These are phyloP conservation scores for Hypena proboscidalis DNA, from an alignment of 2,888 invertebrate genomes.

Conservation along the genomic window DNA sequence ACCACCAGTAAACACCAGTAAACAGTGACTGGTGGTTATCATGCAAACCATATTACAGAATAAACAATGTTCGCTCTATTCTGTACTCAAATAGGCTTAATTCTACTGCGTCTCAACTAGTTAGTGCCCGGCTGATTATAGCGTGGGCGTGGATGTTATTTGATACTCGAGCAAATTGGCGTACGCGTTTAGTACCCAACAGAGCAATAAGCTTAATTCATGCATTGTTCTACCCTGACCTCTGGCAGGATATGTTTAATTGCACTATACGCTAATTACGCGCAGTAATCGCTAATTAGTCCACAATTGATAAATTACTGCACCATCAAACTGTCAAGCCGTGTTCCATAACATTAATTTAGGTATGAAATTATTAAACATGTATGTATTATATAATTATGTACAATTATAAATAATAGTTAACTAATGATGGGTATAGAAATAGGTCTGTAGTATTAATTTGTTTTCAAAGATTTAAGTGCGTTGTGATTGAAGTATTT, in stretches of 20 bases:
- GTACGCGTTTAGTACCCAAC: constrained; percentile 50
- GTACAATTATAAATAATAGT: too few relatives aligned
- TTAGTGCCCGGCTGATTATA: constrained; percentile 29
- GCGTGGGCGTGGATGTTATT: constrained; percentile 42
- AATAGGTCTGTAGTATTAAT: too few relatives aligned
- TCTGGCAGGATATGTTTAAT: constrained; percentile 43
- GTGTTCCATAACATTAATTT: constrained; percentile 13
- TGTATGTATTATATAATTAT: too few relatives aligned
- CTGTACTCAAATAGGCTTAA: constrained; percentile 26
- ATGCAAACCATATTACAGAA: neutral
- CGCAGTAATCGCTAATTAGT: constrained; percentile 29
- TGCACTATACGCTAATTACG: constrained; percentile 22
- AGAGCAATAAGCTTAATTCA: constrained; percentile 62
- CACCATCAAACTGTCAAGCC: constrained; percentile 9
- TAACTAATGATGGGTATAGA: too few relatives aligned
- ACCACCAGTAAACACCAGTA: too few relatives aligned
- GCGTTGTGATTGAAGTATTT: too few relatives aligned
- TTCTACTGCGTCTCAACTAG: constrained; percentile 28
- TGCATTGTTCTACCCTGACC: constrained; percentile 48
- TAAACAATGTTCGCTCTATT: constrained; percentile 7
- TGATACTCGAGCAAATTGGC: constrained; percentile 50
- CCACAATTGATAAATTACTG: constrained; percentile 36
- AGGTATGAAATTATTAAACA: neutral
- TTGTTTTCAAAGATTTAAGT: too few relatives aligned
- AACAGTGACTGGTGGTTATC: too few relatives aligned